These are phyloP conservation scores for Drosophila rufa DNA, from an alignment of 1,140 invertebrate genomes.

Conservation along the genomic window DNA sequence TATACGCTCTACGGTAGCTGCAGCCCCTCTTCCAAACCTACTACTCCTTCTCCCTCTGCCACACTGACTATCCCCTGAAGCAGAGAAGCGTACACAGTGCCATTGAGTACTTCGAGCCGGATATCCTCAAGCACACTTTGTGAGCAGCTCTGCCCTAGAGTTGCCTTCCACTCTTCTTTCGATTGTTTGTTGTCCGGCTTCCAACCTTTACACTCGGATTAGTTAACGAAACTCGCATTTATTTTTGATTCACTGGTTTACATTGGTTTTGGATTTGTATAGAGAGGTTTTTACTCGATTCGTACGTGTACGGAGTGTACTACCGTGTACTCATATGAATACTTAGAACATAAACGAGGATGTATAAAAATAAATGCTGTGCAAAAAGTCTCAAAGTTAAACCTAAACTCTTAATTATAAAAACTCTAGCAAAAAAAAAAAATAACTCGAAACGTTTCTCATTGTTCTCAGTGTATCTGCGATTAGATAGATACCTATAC, in stretches of 20 bases:
- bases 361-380: constrained; percentile 77
- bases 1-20: constrained; percentile 65
- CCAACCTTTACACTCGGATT: constrained; percentile 44
- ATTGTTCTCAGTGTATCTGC: constrained; percentile 43
- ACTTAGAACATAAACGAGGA: constrained; percentile 47
- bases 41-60: not conserved
- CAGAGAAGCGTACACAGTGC: not conserved
- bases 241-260: constrained; percentile 45
- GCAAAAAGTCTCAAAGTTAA: constrained; percentile 82
- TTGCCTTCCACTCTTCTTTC: constrained; percentile 24
- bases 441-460: constrained; percentile 35
- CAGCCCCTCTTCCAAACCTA: constrained; percentile 11
- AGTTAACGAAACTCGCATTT: constrained; percentile 60
- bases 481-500: constrained; percentile 44
- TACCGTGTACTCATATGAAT: constrained; percentile 44
- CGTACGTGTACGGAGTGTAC: constrained; percentile 37
- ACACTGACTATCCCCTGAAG: not conserved
- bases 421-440: constrained; percentile 35
- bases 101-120: not conserved
- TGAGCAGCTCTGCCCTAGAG: constrained; percentile 5
- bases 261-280: constrained; percentile 50
- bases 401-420: constrained; percentile 73
- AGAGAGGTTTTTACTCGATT: constrained; percentile 64
- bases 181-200: constrained; percentile 32
- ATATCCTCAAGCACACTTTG: no score